A percentile compares a stretch with the other conserved stretches of the same genome.
These are phyloP conservation scores for Sylvilagus floridanus DNA, from an alignment of 2,797 vertebrate species.

Conservation along the genomic window DNA sequence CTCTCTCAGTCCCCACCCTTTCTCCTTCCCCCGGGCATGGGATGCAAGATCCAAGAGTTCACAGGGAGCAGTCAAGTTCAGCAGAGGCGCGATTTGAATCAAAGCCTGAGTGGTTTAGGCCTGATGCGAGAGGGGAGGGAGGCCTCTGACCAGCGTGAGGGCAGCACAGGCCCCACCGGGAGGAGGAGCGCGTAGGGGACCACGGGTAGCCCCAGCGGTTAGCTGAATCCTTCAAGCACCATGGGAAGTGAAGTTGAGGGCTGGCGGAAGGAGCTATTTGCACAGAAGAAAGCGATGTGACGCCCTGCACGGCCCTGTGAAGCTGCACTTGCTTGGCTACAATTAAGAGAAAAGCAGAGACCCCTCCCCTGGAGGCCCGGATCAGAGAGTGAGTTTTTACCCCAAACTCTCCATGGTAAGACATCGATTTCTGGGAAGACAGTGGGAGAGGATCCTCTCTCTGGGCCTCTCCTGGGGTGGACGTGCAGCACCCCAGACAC, in stretches of 20 bases:
- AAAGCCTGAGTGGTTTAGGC: background rate
- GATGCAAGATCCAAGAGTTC: background rate
- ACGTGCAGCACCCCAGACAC: background rate
- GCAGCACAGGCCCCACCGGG: accelerated
- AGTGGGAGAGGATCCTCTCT: background rate
- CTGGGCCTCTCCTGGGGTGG: accelerated
- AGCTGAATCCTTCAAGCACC: background rate
- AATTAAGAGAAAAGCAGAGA: background rate
- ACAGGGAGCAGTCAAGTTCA: background rate
- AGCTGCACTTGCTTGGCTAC: too few species aligned
- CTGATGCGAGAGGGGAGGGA: background rate
- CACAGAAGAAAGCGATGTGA: background rate
- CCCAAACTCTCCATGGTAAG: background rate
- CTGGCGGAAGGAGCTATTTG: background rate
- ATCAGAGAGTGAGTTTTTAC: background rate
- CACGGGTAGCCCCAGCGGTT: background rate
- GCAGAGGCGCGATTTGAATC: background rate
- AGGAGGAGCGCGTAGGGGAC: background rate
- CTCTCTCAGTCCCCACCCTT: accelerated
- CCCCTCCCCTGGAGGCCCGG: background rate
- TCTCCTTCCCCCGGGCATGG: background rate
- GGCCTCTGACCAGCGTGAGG: background rate
- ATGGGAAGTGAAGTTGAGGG: background rate
- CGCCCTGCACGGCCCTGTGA: too few species aligned
- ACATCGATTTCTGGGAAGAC: background rate